Percentiles rank a stretch among this genome's conserved stretches.
phyloP scores from a whole-genome alignment of 2,888 invertebrate species.

The Orthonevra nobilis region DNA sequence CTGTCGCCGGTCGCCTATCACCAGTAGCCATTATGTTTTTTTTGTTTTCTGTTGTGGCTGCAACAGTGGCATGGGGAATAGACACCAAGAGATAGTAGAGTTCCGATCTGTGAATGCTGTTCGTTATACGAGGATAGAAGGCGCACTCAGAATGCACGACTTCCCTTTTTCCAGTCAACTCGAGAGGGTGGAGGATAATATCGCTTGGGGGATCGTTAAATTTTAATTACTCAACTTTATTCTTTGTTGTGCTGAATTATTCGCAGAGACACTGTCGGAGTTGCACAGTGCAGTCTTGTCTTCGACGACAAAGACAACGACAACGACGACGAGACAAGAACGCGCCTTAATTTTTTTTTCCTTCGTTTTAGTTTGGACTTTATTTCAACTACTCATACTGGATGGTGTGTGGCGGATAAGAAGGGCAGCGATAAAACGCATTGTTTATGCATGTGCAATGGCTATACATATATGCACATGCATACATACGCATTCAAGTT shows the following conservation, averaged over 20 bases:
- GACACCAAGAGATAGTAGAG: slow-evolving; percentile 2
- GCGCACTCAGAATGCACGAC: slow-evolving; percentile 40
- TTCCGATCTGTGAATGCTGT: slow-evolving; percentile 23
- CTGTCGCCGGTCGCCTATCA: no score
- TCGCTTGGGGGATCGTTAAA: slow-evolving; percentile 69
- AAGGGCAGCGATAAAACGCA: slow-evolving; percentile 63
- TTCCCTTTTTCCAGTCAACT: slow-evolving; percentile 19
- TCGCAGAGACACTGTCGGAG: slow-evolving; percentile 53
- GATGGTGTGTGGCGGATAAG: slow-evolving; percentile 48
- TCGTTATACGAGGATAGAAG: slow-evolving; percentile 11
- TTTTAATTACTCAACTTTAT: slow-evolving; percentile 70
- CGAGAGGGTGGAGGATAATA: slow-evolving; percentile 36
- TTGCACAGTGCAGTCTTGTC: slow-evolving; percentile 42
- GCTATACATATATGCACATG: not conserved
- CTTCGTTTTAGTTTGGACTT: slow-evolving; percentile 33
- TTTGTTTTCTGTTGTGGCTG: slow-evolving; percentile 20
- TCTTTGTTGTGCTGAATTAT: slow-evolving; percentile 68
- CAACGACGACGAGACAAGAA: no score
- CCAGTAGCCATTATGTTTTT: not conserved
- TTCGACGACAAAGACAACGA: no score
- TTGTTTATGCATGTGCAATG: slow-evolving; percentile 61
- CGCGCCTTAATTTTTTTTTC: slow-evolving; percentile 21
- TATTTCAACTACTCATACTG: slow-evolving; percentile 47
- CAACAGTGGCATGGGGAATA: not conserved
- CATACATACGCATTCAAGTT: slow-evolving; percentile 46